Base-by-base conservation (phyloP, 2,888 invertebrate species). In the Tachina fera region DNA sequence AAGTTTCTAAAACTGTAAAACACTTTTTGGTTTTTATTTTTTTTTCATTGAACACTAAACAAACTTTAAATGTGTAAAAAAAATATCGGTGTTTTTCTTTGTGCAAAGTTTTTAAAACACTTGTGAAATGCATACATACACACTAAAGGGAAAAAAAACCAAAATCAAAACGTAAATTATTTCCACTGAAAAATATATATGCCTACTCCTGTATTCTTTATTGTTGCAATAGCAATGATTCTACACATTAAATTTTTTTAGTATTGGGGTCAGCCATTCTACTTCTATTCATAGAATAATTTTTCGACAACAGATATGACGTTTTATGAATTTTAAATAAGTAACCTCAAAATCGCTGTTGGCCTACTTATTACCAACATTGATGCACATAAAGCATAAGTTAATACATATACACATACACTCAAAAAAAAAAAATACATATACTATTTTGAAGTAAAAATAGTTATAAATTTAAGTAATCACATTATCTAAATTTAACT, bases 261-360 rank as follows among this genome's bases (percentile, higher is more conserved):
- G 78, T 47, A 68, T 78, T 78, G 78, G 45, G 74, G 53, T 78
- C 78, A 78, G 56, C 51, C 74, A 68, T 45, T 60, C 43, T 51
- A 9, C 9, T 56, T 68, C 67, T 78, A 53, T 78, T 78, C 61
- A 68, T 63, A 68, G n/a, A 78, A 83, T 83, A 68, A 78, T 78
- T 83, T 83, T 83, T 74, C 61, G 19, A 56, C 49, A 78, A 60
- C 83, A 78, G 60, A 78, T 78, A 71, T 43, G 72, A 74, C 74
- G 61, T 71, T 83, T 22, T 78, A 61, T 78, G 83, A 78, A 83
- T 83, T 83, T 74, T 68, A 78, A 83, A 83, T 78, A 68, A 68
- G 53, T 63, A 78, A 74, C 47, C 61, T 74, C 67, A 68, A 71
- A 67, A 77, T 83, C 67, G 22, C 72, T 67, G 67, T 68, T 83